Base-by-base conservation (phyloP, 2,888 invertebrate species). In the Drosophila siamana region DNA sequence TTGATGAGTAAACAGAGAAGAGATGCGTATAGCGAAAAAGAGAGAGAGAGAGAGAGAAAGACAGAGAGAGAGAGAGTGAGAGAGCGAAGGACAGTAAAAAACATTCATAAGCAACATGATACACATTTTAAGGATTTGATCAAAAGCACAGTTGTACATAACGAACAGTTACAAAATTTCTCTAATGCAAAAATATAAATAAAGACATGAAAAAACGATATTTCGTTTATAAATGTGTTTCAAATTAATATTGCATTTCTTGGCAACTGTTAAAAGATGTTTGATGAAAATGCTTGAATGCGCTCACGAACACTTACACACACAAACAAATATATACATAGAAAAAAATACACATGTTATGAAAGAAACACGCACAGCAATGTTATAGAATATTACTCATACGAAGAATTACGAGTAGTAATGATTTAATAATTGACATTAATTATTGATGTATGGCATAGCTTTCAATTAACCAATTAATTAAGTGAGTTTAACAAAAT, bases 401-500 rank as follows among this genome's bases (percentile, higher is more conserved):
- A 74, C 72, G 72, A 30, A 38, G 11, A 57, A 38, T 57, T 57
- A 55, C 44, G n/a, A 41, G 13, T 52, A 43, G 36, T 68, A 36
- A 67, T 67, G 40, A 41, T 41, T 54, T 60, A 55, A 13, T 74
- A 71, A 47, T 74, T 61, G 74, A 68, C 41, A 56, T 46, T 56
- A 33, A 46, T 44, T 63, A 56, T 73, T 74, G 44, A 74, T 77
- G 78, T 74, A 78, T 83, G 78, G 75, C 62, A 81, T 87, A 86
- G 83, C 83, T 84, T 83, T 82, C 82, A 75, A 85, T 85, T 68
- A 85, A 81, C 74, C 71, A 86, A 78, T 81, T 73, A 74, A 73
- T 55, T 44, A 55, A 33, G 55, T 84, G 76, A 69, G 84, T 86
- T 80, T 64, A 73, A 84, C 71, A 88, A 84, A 88, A 88, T 84